phyloP scores from a whole-genome alignment of 1,140 invertebrate genomes.

The Drosophila baimaii region DNA sequence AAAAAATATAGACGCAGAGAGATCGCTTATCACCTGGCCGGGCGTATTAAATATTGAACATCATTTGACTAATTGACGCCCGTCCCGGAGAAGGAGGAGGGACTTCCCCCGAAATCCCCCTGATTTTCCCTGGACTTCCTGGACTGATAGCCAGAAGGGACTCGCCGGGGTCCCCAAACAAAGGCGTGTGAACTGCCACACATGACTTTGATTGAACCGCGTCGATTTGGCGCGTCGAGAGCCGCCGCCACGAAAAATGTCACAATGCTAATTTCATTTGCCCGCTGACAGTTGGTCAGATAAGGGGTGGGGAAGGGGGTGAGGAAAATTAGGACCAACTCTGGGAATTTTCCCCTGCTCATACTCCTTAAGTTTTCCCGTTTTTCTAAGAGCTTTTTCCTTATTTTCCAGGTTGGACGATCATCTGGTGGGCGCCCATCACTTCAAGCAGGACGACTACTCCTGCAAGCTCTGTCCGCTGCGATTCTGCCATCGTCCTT shows the following conservation, averaged over 20 bases:
- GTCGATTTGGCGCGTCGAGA: conserved; percentile 40
- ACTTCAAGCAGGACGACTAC: conserved; percentile 90
- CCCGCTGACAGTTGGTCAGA: conserved; percentile 58
- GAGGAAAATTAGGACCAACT: neutral
- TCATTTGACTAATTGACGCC: conserved; percentile 84
- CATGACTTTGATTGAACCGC: conserved; percentile 73
- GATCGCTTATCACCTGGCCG: conserved; percentile 69
- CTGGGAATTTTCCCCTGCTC: conserved; percentile 1
- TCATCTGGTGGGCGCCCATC: conserved; percentile 91
- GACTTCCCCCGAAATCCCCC: conserved; percentile 5
- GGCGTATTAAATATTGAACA: conserved; percentile 84
- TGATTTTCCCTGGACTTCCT: neutral
- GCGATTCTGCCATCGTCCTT: conserved; percentile 92
- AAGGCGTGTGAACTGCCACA: conserved; percentile 74
- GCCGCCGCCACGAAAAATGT: conserved; percentile 27
- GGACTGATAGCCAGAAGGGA: neutral
- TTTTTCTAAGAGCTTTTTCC: too few relatives aligned
- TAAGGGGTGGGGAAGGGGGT: conserved; percentile 18
- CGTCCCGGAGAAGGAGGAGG: conserved; percentile 14
- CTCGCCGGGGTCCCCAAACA: conserved; percentile 56
- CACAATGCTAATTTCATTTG: conserved; percentile 76
- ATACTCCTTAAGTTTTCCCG: too few relatives aligned
- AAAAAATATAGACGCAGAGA: conserved; percentile 8
- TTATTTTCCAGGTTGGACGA: conserved; percentile 89
- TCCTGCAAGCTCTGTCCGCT: conserved; percentile 93